phyloP scores from a whole-genome alignment of 2,797 vertebrate genomes.

The Falco concolor region DNA sequence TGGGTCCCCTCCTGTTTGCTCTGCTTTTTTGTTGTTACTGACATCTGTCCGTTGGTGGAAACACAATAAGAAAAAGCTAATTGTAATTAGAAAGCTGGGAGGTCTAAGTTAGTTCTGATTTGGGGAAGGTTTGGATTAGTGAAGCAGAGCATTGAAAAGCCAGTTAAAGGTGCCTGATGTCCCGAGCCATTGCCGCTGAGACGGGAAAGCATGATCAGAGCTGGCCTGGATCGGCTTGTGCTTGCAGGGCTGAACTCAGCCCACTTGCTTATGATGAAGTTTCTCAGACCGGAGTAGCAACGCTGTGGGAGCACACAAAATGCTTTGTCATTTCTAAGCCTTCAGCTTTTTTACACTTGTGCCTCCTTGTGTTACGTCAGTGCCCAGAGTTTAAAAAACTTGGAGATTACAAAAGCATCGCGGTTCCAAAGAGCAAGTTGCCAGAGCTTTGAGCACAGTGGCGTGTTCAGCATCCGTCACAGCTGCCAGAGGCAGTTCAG shows the following conservation, averaged over 20 bases:
- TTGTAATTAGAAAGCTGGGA: neutral
- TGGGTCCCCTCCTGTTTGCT: neutral
- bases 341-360: neutral
- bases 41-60: neutral
- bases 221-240: accelerated
- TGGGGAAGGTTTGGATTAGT: neutral
- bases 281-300: neutral
- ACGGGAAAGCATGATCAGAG: neutral
- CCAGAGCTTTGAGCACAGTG: accelerated
- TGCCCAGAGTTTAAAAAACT: neutral
- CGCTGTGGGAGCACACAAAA: neutral
- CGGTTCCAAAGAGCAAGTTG: neutral
- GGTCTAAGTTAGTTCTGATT: neutral
- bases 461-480: neutral
- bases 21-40: neutral
- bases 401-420: accelerated
- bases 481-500: neutral
- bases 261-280: accelerated
- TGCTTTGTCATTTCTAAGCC: neutral
- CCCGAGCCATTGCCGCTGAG: neutral
- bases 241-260: neutral
- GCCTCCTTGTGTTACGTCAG: neutral
- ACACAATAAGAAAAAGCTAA: neutral
- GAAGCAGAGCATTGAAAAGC: neutral
- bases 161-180: neutral